Base-by-base conservation (phyloP, 2,113 vertebrate genomes). In the Beaufortia kweichowensis region DNA sequence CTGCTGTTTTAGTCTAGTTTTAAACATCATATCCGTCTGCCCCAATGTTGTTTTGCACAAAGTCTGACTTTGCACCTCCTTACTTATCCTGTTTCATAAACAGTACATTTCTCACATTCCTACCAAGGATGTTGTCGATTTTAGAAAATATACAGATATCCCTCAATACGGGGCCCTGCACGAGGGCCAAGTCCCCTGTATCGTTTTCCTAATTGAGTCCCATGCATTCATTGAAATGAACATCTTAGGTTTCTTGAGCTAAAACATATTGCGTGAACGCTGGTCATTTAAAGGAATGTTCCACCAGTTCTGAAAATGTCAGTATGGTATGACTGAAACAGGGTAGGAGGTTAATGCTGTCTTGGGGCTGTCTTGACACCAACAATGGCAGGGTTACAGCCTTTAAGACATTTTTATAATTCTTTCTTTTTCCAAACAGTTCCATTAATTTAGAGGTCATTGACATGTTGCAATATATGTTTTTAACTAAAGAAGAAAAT, bases 241-340 rank as follows among this genome's bases (percentile, higher is more conserved):
- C 33, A 74, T 74, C 57, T 61, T 61, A 29, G 6, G 26, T 74
- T 74, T 62, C 57, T 23, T 23, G 29, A 62, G 57, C n/a, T 23
- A 31, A 74, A 61, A 19, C 35, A 31, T 29, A 61, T 73, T 61
- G 17, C 11, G 2, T 62, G 57, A 74, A 61, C 17, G 6, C 39
- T 74, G 39, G 71, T 48, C 57, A 61, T 74, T n/a, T 74, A 61
- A 74, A 61, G 57, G 71, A 74, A 74, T 74, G 57, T 74, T 74
- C 57, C 39, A 62, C 57, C 35, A 61, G 31, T 46, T 74, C 57
- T 62, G 19, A 61, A 74, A 74, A 62, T 74, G 57, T 74, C 71
- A 31, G 71, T 21, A 15, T 60, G 57, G 70, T 46, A 74, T 72
- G 71, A 74, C 24, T 74, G 57, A 74, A 74, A 74, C 1, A 19